phyloP scores from a whole-genome alignment of 2,113 vertebrate species.

The Uropsilus gracilis region DNA sequence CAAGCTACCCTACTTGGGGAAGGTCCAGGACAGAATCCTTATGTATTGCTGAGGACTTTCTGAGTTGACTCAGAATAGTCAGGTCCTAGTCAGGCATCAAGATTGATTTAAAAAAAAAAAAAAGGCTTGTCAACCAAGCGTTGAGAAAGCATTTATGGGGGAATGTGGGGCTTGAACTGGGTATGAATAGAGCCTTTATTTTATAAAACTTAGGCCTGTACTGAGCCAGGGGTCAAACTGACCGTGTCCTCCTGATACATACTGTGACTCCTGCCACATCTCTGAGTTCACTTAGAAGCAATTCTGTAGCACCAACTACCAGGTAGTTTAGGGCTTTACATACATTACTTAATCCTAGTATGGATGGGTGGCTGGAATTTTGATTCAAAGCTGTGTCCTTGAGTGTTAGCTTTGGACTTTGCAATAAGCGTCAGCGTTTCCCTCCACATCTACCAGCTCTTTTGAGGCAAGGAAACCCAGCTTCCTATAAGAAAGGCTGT shows the following conservation, averaged over 20 bases:
- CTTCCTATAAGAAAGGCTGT: background rate
- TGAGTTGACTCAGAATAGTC: background rate
- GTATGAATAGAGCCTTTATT: accelerated
- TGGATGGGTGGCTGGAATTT: background rate
- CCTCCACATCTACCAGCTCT: background rate
- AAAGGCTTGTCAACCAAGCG: background rate
- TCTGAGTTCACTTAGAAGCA: background rate
- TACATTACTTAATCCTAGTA: background rate
- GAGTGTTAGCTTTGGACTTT: background rate
- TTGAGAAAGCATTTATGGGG: background rate
- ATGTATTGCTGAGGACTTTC: background rate
- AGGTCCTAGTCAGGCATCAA: background rate
- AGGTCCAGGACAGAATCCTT: background rate
- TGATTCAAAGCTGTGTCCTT: background rate
- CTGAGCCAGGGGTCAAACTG: background rate
- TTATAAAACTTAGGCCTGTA: background rate
- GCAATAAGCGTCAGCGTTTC: background rate
- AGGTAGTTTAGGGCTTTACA: background rate
- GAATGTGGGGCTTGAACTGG: background rate
- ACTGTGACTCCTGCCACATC: background rate
- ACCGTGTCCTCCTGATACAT: background rate
- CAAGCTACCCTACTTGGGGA: background rate
- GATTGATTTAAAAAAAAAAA: too few relatives aligned
- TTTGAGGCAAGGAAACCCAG: background rate
- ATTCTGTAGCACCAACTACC: background rate